Evolutionary conservation across 2,888 invertebrate species (phyloP).

Genomic region (Girardia tigrina): DNA sequence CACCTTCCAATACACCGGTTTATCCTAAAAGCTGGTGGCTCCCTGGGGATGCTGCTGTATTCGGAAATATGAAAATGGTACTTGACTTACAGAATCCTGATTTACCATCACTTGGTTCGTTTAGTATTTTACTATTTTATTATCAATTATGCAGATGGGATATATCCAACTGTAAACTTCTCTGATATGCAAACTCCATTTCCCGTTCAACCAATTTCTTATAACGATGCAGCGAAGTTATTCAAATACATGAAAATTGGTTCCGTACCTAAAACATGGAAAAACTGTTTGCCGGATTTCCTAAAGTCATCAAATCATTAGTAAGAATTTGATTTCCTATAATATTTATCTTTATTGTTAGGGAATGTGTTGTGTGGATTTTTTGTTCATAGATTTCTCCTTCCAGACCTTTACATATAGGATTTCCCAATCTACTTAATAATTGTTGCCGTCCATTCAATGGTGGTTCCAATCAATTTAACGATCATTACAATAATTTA

Average conservation of each 20-base stretch:
- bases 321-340: no score
- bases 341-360: no score
- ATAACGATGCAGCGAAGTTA: constrained; percentile 17
- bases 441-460: no score
- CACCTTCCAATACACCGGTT: background rate
- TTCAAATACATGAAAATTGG: background rate
- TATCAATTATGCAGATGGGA: no score
- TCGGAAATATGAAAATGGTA: background rate
- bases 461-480: no score
- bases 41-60: constrained; percentile 26
- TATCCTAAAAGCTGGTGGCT: constrained; percentile 28
- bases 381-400: no score
- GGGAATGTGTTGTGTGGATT: no score
- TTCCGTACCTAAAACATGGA: background rate
- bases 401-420: no score
- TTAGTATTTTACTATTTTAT: no score
- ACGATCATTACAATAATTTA: no score
- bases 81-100: constrained; percentile 21
- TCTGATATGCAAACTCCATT: background rate
- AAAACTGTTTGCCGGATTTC: background rate
- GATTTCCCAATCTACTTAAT: no score
- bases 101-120: constrained; percentile 3
- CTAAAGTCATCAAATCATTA: background rate
- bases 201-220: constrained; percentile 25
- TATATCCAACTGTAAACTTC: background rate